These are phyloP conservation scores for Colostygia pectinataria DNA, from an alignment of 2,888 invertebrate species.

Conservation along the genomic window DNA sequence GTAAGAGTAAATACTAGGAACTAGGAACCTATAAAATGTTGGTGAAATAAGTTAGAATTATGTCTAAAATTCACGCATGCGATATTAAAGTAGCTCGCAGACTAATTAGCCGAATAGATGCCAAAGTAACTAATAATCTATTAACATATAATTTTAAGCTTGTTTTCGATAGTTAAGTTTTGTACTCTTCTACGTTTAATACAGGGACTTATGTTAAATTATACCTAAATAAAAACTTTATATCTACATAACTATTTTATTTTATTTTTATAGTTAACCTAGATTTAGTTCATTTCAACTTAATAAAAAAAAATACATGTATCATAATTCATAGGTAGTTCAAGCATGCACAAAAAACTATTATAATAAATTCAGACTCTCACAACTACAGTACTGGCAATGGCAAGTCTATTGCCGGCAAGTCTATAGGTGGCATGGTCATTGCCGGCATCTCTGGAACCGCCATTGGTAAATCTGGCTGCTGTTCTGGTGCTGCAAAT, in stretches of 20 bases:
- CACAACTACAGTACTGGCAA: conserved; percentile 11
- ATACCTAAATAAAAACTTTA: conserved; percentile 19
- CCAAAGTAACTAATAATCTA: conserved; percentile 36
- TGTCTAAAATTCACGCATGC: conserved; percentile 10
- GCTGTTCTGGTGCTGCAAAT: conserved; percentile 2
- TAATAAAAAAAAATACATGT: too few relatives aligned
- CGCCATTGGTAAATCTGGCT: neutral
- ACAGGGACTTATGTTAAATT: conserved; percentile 36
- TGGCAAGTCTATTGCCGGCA: conserved; percentile 6
- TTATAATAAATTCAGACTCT: neutral
- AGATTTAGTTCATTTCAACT: too few relatives aligned
- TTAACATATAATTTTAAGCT: conserved; percentile 23
- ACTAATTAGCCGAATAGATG: conserved; percentile 30
- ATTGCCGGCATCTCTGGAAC: conserved; percentile 1
- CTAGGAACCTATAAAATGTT: too few relatives aligned
- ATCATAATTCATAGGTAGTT: too few relatives aligned
- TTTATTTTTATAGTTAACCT: neutral
- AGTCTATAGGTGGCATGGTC: conserved; percentile 10
- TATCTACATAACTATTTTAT: neutral
- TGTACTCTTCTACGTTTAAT: conserved; percentile 33
- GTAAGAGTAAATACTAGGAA: too few relatives aligned
- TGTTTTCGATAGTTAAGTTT: conserved; percentile 28
- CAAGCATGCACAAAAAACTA: neutral
- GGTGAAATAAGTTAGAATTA: neutral
- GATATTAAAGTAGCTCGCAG: conserved; percentile 7